Base-by-base conservation (phyloP, 2,113 vertebrate genomes). In the Boleophthalmus pectinirostris region DNA sequence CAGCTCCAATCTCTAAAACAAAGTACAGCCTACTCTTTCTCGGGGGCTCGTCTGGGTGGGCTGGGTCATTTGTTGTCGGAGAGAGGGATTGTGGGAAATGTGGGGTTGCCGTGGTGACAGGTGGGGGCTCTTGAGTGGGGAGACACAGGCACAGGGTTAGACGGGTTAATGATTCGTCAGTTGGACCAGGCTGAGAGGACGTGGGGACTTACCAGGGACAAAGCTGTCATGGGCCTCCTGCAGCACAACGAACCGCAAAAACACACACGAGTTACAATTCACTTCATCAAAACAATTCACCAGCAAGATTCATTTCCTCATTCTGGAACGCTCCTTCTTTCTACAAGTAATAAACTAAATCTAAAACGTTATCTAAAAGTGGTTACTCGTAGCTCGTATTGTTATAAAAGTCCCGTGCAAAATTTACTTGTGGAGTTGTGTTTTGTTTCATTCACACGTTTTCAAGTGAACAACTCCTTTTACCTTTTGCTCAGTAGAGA, bases 61-160 rank as follows among this genome's bases (percentile, higher is more conserved):
- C 25, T 33, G 88, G 83, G 0, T 0, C 64, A 57, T 81, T 84
- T 78, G 88, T 60, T 10, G 91, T 86, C 46, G 93, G 92, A 82
- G 79, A 82, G 61, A 87, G 92, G 71, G 85, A 85, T 78, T 93
- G 92, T 82, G 93, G 93, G 71, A 94, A 90, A 75, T 95, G 90
- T 0, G 94, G 93, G 80, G 93, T 93, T 65, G 83, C 85, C 20
- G 89, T 93, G 83, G 94, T 89, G 68, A 93, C 83, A 61, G 92
- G 87, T 66, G 86, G 85, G 9, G 91, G 85, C 65, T 91, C 93
- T 96, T 89, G 78, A 77, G 87, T 3, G 74, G 79, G 80, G 66
- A 73, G 63, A 72, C 23, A 65, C 12, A 81, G 0, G 43, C 20
- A 65, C n/a, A 45, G 14, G 14, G 38, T 75, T 58, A 47, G 13